A percentile compares a stretch with the other conserved stretches of the same genome.
phyloP scores from a whole-genome alignment of 2,888 invertebrate species.

The Melinaea menophilus region DNA sequence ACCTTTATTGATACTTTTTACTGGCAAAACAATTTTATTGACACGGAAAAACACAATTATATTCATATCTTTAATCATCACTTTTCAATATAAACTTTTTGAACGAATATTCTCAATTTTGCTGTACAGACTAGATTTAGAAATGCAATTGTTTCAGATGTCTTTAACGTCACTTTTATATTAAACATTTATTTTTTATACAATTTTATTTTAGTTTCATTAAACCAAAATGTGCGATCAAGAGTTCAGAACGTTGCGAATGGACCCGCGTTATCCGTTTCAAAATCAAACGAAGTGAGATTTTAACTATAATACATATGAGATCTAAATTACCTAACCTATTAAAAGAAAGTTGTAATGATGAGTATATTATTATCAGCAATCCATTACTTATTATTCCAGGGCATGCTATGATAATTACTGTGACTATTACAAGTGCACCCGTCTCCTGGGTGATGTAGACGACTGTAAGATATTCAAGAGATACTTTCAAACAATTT shows the following conservation, averaged over 20 bases:
- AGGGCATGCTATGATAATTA: conserved; percentile 71
- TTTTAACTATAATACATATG: not conserved
- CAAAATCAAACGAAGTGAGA: conserved; percentile 64
- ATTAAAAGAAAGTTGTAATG: no score
- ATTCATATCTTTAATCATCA: not conserved
- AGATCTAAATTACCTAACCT: not conserved
- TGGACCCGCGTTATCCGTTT: conserved; percentile 68
- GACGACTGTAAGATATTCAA: conserved; percentile 71
- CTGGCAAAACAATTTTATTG: no score
- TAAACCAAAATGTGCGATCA: conserved; percentile 60
- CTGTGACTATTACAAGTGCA: conserved; percentile 65
- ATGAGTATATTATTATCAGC: not conserved
- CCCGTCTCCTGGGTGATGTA: conserved; percentile 57
- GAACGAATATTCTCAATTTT: not conserved
- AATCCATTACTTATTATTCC: conserved; percentile 16
- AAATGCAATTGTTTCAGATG: not conserved
- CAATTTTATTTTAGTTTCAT: not conserved
- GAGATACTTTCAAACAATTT: conserved; percentile 68
- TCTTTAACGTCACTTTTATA: no score
- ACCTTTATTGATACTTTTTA: no score
- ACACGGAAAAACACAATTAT: not conserved
- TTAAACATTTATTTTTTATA: no score
- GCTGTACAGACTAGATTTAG: not conserved
- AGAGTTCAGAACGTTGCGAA: conserved; percentile 62
- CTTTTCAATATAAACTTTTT: not conserved